Evolutionary conservation across 2,888 invertebrate species (phyloP), one percentile per base, ranked within the genome.

Genomic region (Cyclophora albipunctata): DNA sequence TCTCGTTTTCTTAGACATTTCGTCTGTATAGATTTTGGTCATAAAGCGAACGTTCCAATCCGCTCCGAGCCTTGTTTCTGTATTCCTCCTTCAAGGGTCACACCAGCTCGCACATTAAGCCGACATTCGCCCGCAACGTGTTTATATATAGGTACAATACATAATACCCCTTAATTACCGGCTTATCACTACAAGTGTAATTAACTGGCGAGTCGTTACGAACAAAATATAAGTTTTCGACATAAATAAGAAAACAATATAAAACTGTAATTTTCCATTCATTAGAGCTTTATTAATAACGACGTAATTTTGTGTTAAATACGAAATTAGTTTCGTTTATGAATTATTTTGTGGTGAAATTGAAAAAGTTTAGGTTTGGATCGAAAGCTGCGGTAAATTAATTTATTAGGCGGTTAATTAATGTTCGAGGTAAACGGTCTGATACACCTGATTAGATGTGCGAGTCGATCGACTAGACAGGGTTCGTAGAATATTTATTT

Each of bases 1-100:
- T 62, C 75, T 76, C 40, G 84, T 83, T 52, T 71, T 75, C 42
- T 59, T 48, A 49, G 62, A 58, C 81, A 83, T 81, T 68, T 60
- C 54, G 51, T 20, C 7, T 42, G 20, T 1, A 20, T 20, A 20
- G 20, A 20, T 20, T 20, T 20, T 49, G 49, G 51, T 47, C 20
- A 20, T 20, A 20, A 20, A 20, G 20, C 20, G 20, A 20, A 20
- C 20, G 20, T 20, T 20, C 20, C 20, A 20, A 20, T 20, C 2
- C 20, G 20, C 20, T 20, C 20, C 20, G 20, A 20, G 20, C 20
- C 20, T 20, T 20, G 20, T 20, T 20, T 20, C 20, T 20, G 20
- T 20, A 20, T 20, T 20, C 20, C 20, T 20, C 20, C 20, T 20
- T 20, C 20, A 20, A 20, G 20, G 20, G 20, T 20, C 20, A 20